Base-by-base conservation (phyloP, 2,113 vertebrate genomes). In the Benitochromis conjunctus region DNA sequence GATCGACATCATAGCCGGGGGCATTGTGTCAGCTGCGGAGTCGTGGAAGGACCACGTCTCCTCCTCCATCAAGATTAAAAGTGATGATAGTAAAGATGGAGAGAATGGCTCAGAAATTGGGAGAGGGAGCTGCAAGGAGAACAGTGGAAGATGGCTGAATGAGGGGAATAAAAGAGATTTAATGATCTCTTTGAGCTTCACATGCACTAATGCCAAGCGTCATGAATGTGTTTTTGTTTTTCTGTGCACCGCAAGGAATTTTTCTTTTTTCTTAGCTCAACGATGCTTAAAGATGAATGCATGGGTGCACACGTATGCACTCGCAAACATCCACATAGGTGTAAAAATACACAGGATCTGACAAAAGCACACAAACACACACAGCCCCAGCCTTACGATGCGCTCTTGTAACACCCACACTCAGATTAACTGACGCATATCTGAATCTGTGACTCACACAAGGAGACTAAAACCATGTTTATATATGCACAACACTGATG, bases 401-500 rank as follows among this genome's bases (percentile, higher is more conserved):
- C 31, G 87, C 82, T 87, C 84, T 78, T 51, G 87, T 88, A 91
- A 93, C 91, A 81, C 94, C 92, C 92, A 93, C 92, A 82, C 85
- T 79, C 87, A 77, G 91, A 94, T 94, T 92, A 93, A 88, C 84
- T 46, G 84, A 85, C 64, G 81, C 89, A 57, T 51, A 85, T 90
- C 86, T 87, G 51, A 89, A 85, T 85, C 64, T 84, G 86, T 91
- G 93, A 94, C 88, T 92, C 92, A 91, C 86, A 94, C 83, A 21
- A 66, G 78, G 79, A 87, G 79, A 85, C 91, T 89, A 88, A 90
- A 83, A 24, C 83, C 89, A 51, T 81, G 85, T 90, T 94, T 88
- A 69, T 84, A 77, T 83, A 86, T 86, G 88, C 90, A 88, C 88
- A 83, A 80, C 84, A 9, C 64, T 71, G 92, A 94, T 92, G 91